Percentiles rank a stretch among this genome's conserved stretches.
These are phyloP conservation scores for Cinara cedri DNA, from an alignment of 2,888 invertebrate species.

Conservation along the genomic window DNA sequence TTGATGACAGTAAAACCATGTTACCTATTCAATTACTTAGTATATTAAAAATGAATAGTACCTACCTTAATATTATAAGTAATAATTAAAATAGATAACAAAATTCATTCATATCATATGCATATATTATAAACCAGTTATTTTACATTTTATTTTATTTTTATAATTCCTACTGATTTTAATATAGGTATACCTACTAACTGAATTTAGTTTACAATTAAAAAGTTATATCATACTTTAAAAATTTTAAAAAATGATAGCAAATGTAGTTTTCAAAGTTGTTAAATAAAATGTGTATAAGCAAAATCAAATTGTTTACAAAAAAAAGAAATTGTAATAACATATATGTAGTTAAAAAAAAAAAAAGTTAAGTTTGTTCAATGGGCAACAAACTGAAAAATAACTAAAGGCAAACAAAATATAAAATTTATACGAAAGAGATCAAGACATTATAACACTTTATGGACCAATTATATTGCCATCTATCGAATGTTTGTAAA, in stretches of 20 bases:
- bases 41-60: neutral
- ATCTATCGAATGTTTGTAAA: constrained; percentile 58
- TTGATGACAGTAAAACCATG: neutral
- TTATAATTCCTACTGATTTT: neutral
- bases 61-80: too few relatives aligned
- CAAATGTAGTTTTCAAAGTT: constrained; percentile 31
- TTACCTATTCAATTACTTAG: neutral
- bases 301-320: constrained; percentile 50
- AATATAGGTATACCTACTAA: neutral
- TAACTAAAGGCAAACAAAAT: constrained; percentile 48
- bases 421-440: constrained; percentile 56
- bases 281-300: constrained; percentile 21
- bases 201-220: constrained; percentile 2
- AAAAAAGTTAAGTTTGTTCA: constrained; percentile 54
- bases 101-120: too few relatives aligned
- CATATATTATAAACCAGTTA: too few relatives aligned
- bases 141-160: neutral
- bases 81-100: too few relatives aligned
- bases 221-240: neutral
- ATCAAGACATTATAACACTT: constrained; percentile 48
- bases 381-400: constrained; percentile 51
- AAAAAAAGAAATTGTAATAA: neutral
- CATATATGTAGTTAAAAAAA: constrained; percentile 18
- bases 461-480: constrained; percentile 30
- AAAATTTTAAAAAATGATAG: constrained; percentile 24